phyloP scores from a whole-genome alignment of 2,113 vertebrate genomes.

The Rhea americana region DNA sequence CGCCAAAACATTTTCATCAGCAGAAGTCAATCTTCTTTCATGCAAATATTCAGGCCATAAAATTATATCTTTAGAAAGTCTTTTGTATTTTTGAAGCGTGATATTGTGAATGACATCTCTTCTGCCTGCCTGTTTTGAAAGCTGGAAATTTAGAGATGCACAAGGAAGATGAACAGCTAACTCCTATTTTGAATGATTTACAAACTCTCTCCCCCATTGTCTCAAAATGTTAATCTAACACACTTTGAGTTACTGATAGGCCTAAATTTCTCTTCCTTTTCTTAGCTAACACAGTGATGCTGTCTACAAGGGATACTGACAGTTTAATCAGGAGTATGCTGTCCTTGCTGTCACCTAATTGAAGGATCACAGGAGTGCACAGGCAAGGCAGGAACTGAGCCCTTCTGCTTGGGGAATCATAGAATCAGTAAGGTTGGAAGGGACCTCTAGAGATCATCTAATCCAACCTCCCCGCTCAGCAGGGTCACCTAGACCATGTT shows the following conservation, averaged over 20 bases:
- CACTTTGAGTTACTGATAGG: neutral
- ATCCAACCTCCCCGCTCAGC: no score
- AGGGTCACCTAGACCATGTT: no score
- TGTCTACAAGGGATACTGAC: neutral
- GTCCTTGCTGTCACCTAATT: neutral
- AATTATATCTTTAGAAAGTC: neutral
- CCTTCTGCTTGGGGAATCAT: neutral
- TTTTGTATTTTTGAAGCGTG: neutral
- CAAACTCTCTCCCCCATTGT: neutral
- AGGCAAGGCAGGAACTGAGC: neutral
- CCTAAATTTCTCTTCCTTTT: neutral
- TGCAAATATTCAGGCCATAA: neutral
- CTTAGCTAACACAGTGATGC: neutral
- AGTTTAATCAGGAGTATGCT: neutral
- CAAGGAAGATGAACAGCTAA: neutral
- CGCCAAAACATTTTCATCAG: neutral
- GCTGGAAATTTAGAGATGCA: neutral
- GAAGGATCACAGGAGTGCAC: accelerated
- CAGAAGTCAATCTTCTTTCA: neutral
- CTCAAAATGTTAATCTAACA: neutral
- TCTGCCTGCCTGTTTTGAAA: neutral
- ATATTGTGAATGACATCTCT: neutral
- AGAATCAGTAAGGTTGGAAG: no score
- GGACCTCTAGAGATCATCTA: no score
- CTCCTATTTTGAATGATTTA: neutral